Evolutionary conservation across 2,113 vertebrate genomes (phyloP), one percentile per base, ranked within the genome.

Genomic region (Onychostruthus taczanowskii): DNA sequence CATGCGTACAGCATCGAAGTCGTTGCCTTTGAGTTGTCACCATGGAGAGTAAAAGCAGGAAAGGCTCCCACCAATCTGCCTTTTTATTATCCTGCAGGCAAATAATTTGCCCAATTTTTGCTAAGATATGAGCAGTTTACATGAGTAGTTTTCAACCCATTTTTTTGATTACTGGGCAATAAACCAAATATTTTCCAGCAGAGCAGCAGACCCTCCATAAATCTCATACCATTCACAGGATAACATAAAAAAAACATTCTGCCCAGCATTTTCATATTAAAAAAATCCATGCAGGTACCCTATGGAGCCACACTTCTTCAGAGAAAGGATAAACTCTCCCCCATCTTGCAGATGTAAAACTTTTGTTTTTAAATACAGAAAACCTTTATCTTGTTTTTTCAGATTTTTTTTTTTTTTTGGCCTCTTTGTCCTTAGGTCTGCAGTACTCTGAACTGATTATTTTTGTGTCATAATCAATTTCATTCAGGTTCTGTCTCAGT

Each of bases 41-140:
- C 84, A 75, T 87, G 84, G 89, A 93, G 87, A 96, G 95, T 94
- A 93, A 94, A 96, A 91, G 91, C 78, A 95, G 93, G 86, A 90
- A 95, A 95, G 94, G 87, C 73, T 90, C 47, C 69, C 13, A 23
- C 84, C 68, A 90, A 77, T 92, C 68, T 90, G 90, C 76, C 76
- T 79, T 94, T 89, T 93, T 94, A 92, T 95, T 95, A 69, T 64
- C 56, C 46, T 73, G 62, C 62, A 85, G 70, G 47, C 68, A 84
- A 84, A 77, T 28, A 84, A 87, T 84, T 82, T 82, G 23, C 33
- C 67, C 46, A 47, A 10, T 47, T 84, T 89, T 73, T 73, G 24
- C 67, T 73, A 80, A 80, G 78, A 93, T 85, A 69, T 11, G 8
- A 80, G 26, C 37, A 62, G 58, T 68, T 88, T 72, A 73, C 44